A percentile compares a stretch with the other conserved stretches of the same genome.
Conservation (phyloP, 2,113 vertebrate species). For the Chrysemys picta region DNA sequence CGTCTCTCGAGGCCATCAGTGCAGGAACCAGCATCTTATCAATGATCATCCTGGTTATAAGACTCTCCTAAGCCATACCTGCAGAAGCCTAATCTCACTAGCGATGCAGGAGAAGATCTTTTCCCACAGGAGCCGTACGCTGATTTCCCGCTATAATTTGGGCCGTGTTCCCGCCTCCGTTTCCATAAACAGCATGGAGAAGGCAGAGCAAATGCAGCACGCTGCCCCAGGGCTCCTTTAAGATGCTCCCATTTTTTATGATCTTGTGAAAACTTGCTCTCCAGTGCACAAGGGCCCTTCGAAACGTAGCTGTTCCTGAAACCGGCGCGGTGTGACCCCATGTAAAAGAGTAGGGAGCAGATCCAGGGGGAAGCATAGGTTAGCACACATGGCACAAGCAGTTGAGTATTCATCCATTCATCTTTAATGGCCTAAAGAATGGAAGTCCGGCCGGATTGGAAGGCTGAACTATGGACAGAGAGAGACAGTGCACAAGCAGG, state of each 20-base stretch:
- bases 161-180: slow-evolving; percentile 1
- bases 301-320: background rate
- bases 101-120: slow-evolving; percentile 28
- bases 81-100: slow-evolving; percentile 16
- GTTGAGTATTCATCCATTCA: background rate
- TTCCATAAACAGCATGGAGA: background rate
- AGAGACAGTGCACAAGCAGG: background rate
- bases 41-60: slow-evolving; percentile 87
- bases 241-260: background rate
- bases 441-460: background rate
- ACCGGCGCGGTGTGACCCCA: background rate
- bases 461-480: background rate
- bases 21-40: slow-evolving; percentile 91
- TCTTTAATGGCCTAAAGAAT: background rate
- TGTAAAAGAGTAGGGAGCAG: background rate
- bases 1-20: slow-evolving; percentile 87
- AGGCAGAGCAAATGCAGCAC: background rate
- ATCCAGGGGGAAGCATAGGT: accelerated
- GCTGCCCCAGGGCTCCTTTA: background rate
- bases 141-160: slow-evolving; percentile 36
- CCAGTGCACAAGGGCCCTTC: background rate
- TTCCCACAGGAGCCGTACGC: slow-evolving; percentile 9
- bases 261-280: background rate
- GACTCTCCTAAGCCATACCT: slow-evolving; percentile 84
- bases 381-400: too few species aligned